A percentile compares a stretch with the other conserved stretches of the same genome.
Conservation (phyloP, 1,140 invertebrate genomes). For the Arctopsyche grandis region DNA sequence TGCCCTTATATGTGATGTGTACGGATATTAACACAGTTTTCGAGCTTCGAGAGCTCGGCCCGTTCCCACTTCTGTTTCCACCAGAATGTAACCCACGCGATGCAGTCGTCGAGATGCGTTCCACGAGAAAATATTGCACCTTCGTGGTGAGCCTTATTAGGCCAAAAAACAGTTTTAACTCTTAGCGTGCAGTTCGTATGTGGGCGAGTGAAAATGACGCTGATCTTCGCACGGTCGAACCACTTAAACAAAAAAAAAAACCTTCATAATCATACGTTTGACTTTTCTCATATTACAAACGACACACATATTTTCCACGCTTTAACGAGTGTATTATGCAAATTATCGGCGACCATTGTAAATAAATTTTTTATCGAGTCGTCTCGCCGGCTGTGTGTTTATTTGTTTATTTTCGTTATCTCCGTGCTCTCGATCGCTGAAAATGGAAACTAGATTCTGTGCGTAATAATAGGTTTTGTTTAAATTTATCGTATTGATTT, state of each 20-base stretch:
- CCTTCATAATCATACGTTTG: slow-evolving; percentile 8
- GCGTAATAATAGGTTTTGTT: no score
- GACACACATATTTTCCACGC: slow-evolving; percentile 14
- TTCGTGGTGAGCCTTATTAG: background rate
- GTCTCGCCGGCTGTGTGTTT: no score
- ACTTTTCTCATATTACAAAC: slow-evolving; percentile 20
- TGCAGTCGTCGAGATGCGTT: background rate
- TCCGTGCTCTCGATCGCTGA: background rate
- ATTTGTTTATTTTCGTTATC: no score
- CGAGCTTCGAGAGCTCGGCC: background rate
- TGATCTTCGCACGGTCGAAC: slow-evolving; percentile 5
- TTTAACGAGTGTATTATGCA: slow-evolving; percentile 25
- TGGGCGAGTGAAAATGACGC: slow-evolving; percentile 5
- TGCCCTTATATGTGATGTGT: no score
- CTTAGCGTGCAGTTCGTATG: background rate
- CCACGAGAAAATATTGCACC: slow-evolving; percentile 1
- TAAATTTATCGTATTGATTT: no score
- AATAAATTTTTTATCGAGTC: background rate
- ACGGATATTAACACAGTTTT: no score
- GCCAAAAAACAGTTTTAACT: background rate
- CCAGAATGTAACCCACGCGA: background rate
- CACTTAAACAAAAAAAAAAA: background rate
- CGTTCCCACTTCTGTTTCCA: background rate
- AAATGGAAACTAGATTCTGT: background rate
- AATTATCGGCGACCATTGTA: slow-evolving; percentile 6